Evolutionary conservation across 2,113 vertebrate genomes (phyloP), one percentile per base, ranked within the genome.

Genomic region (Ptilorrhoa leucosticta): DNA sequence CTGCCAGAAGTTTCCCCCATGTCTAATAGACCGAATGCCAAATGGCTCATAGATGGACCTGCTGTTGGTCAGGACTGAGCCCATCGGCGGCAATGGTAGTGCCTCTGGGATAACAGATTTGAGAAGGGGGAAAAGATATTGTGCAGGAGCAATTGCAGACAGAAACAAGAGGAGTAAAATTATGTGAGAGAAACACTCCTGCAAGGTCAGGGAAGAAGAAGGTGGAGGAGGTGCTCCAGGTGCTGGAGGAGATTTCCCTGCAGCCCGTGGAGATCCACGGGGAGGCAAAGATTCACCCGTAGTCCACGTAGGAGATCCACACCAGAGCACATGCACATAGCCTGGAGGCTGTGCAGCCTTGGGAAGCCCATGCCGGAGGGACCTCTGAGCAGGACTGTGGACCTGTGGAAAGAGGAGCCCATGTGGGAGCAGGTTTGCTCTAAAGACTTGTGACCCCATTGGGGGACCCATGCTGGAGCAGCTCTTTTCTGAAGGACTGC

Each of bases 291-390:
- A 60, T 60, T 54, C 45, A 60, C 19, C 35, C 40, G 54, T 30
- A 70, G 44, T 11, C 31, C 11, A 1, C 20, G 24, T 6, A 26
- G 37, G 27, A 21, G 10, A 51, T 33, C 37, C 56, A 17, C 3
- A 6, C 3, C 0, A 1, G 17, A 72, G 39, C 22, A 72, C 47
- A 17, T 17, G 11, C 26, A 31, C 28, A 13, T 2, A 27, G 20
- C 27, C 56, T 61, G 31, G 10, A 44, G 39, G 11, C 47, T 44
- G 27, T 37, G 57, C 28, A 7, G 10, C 39, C 27, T 3, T 7
- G 39, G 42, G 27, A 71, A 51, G 13, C 10, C 27, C 4, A 0
- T 44, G 12, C 37, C 44, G 80, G 37, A 51, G 47, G 13, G 13
- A 22, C 10, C 26, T 63, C 39, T 50, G 26, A 30, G 26, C 66